Conservation (phyloP, 2,113 vertebrate genomes). For the Dicrurus megarhynchus region DNA sequence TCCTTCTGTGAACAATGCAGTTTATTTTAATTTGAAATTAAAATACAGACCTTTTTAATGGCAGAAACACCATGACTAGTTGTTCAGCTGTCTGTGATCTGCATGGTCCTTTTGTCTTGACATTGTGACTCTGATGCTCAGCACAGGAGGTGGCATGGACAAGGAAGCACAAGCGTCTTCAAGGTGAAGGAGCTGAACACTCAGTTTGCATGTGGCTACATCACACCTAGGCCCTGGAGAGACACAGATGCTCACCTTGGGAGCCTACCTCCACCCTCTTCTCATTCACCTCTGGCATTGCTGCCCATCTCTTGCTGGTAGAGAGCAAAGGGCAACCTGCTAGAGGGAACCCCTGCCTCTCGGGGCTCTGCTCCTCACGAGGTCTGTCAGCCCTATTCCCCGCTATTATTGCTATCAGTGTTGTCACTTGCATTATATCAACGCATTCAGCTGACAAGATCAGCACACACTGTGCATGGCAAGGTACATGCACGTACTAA, state of each 20-base stretch:
- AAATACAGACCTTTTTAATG: not conserved
- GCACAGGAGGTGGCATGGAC: not conserved
- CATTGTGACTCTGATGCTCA: not conserved
- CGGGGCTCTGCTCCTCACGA: fast-evolving
- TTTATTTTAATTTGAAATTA: not conserved
- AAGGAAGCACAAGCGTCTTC: not conserved
- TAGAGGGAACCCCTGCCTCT: not conserved
- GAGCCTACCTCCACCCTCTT: not conserved
- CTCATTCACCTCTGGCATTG: not conserved
- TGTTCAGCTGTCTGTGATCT: not conserved
- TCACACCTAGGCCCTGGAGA: not conserved
- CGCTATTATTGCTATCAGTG: not conserved
- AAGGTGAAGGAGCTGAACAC: fast-evolving
- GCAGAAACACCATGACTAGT: not conserved
- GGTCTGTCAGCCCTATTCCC: not conserved
- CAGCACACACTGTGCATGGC: not conserved
- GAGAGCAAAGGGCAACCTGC: not conserved
- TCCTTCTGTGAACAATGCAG: not conserved
- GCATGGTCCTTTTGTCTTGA: not conserved
- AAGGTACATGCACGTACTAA: not conserved
- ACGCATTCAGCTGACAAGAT: not conserved
- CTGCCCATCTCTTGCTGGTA: not conserved
- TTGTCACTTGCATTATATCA: not conserved
- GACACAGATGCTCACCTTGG: not conserved
- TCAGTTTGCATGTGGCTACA: not conserved